Evolutionary conservation across 2,113 vertebrate species (phyloP).

Genomic region (Pomatorhinus ruficollis): DNA sequence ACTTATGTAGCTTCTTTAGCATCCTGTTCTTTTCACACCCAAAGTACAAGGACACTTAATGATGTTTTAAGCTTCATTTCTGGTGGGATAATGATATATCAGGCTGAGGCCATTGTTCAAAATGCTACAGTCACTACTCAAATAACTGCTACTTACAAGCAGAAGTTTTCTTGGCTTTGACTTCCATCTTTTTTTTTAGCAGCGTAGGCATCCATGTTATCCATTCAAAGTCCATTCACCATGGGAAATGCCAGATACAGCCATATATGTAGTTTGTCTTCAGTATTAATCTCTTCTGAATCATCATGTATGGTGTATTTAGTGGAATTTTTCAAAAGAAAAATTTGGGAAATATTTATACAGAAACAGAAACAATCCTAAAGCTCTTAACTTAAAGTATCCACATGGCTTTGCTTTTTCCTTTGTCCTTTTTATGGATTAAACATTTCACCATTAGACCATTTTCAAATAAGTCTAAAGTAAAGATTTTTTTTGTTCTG

Average conservation of each 20-base stretch:
- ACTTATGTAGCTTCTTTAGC: background rate
- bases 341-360: background rate
- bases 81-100: background rate
- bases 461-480: background rate
- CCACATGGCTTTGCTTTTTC: background rate
- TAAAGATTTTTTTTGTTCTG: background rate
- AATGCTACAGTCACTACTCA: background rate
- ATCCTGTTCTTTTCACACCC: background rate
- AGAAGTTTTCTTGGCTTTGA: background rate
- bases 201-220: background rate
- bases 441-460: background rate
- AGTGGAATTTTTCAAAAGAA: background rate
- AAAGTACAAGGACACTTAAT: background rate
- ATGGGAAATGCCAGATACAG: background rate
- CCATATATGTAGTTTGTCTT: background rate
- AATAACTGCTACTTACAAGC: background rate
- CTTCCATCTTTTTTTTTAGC: background rate
- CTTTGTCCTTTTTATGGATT: background rate
- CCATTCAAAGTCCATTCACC: background rate
- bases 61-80: background rate
- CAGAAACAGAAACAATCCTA: background rate
- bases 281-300: background rate
- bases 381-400: background rate
- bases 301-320: background rate
- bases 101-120: background rate